phyloP scores from a whole-genome alignment of 2,113 vertebrate genomes.

The Cyanistes caeruleus region DNA sequence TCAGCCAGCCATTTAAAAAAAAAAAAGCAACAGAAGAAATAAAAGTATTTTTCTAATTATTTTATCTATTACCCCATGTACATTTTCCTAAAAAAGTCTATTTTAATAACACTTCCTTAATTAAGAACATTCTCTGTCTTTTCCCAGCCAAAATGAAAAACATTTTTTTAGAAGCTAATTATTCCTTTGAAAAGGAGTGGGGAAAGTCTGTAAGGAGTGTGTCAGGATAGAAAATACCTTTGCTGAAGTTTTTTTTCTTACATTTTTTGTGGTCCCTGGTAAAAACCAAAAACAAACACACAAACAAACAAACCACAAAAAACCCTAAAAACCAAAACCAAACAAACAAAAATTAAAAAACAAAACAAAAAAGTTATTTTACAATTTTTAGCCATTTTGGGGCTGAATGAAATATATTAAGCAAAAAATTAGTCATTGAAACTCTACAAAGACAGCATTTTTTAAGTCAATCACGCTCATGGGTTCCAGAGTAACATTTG shows the following conservation, averaged over 20 bases:
- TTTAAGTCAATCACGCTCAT: not conserved
- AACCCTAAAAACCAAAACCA: not conserved
- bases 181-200: constrained; percentile 21
- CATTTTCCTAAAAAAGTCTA: constrained; percentile 51
- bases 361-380: not conserved
- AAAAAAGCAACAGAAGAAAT: not conserved
- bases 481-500: not conserved
- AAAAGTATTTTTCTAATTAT: constrained; percentile 8
- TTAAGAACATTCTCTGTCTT: constrained; percentile 62
- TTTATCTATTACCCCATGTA: not conserved
- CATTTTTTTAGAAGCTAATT: constrained; percentile 45
- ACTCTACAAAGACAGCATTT: not conserved
- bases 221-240: not conserved
- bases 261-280: not conserved
- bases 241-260: not conserved
- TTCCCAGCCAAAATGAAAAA: constrained; percentile 44
- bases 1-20: not conserved
- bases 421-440: not conserved
- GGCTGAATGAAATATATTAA: not conserved
- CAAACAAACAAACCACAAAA: not conserved
- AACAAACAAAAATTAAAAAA: not conserved
- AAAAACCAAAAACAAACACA: not conserved
- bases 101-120: constrained; percentile 51
- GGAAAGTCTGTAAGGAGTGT: not conserved
- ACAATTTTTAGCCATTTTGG: not conserved